phyloP scores from a whole-genome alignment of 2,113 vertebrate genomes.

The Ophiodon elongatus region DNA sequence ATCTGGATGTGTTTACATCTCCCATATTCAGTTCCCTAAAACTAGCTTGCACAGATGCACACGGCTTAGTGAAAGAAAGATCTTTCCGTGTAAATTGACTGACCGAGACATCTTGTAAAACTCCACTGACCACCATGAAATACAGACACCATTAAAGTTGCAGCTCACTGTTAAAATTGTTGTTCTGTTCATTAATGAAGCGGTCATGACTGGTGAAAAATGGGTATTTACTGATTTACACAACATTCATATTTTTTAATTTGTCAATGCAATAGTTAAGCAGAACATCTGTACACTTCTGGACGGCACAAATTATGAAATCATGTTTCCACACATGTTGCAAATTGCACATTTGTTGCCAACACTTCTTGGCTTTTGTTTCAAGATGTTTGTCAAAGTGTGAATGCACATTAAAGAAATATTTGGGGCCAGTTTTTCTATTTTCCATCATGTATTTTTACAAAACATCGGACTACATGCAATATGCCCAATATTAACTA shows the following conservation, averaged over 20 bases:
- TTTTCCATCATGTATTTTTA: not conserved
- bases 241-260: not conserved
- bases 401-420: not conserved
- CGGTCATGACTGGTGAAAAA: not conserved
- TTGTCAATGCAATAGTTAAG: not conserved
- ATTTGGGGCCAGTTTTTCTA: not conserved
- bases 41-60: not conserved
- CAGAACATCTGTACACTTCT: not conserved
- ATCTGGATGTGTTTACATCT: not conserved
- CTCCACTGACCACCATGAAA: not conserved
- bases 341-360: slow-evolving; percentile 4
- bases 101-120: not conserved
- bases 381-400: not conserved
- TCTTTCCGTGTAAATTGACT: not conserved
- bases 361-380: not conserved
- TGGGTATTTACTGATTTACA: too few species aligned
- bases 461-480: not conserved
- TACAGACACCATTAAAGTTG: not conserved
- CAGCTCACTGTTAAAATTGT: not conserved
- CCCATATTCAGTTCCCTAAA: not conserved
- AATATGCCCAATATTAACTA: not conserved
- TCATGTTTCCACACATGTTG: not conserved
- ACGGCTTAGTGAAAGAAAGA: not conserved
- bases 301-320: not conserved
- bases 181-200: not conserved